phyloP scores from a whole-genome alignment of 2,888 invertebrate genomes.

The Orthonevra nobilis region DNA sequence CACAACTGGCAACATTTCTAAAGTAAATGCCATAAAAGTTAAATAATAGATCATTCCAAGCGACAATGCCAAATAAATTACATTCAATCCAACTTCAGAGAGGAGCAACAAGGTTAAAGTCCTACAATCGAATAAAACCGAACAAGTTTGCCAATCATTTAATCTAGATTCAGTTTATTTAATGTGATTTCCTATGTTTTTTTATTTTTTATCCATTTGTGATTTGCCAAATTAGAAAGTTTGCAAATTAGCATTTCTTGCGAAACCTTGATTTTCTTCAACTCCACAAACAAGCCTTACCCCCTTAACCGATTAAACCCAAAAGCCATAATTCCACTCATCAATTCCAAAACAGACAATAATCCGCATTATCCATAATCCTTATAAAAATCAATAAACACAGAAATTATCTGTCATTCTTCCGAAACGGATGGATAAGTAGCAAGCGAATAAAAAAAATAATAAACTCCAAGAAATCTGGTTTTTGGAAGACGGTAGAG shows the following conservation, averaged over 20 bases:
- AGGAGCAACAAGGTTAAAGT: conserved; percentile 16
- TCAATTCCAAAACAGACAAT: conserved; percentile 3
- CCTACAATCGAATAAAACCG: background rate
- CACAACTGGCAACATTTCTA: no score
- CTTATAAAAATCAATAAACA: conserved; percentile 11
- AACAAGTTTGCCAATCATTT: conserved; percentile 21
- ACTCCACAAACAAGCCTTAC: no score
- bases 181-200: no score
- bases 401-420: conserved; percentile 12
- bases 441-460: no score
- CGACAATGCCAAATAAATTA: background rate
- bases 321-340: no score
- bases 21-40: background rate
- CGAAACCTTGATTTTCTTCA: background rate
- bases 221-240: conserved; percentile 1
- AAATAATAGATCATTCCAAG: background rate
- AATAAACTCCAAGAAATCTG: background rate
- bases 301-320: no score
- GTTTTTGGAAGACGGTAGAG: background rate
- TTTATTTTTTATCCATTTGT: background rate
- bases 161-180: background rate
- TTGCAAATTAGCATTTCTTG: background rate
- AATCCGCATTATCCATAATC: background rate
- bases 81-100: background rate
- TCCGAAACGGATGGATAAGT: no score